A percentile compares a stretch with the other conserved stretches of the same genome.
Evolutionary conservation across 2,888 invertebrate species (phyloP).

Genomic region (Parthenolecanium corni): DNA sequence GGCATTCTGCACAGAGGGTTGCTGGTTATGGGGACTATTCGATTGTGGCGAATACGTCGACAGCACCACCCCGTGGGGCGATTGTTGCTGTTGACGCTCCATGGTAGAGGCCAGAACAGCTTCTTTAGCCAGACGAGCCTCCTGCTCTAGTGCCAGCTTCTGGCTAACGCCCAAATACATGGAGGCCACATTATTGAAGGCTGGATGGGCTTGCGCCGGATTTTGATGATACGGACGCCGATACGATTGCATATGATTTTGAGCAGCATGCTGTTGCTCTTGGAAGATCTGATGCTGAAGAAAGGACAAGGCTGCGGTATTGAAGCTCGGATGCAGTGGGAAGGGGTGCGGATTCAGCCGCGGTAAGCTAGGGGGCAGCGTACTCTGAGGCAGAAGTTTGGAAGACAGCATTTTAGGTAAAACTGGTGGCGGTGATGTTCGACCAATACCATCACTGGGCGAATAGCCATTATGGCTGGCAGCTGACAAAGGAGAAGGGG

Average conservation of each 20-base stretch:
- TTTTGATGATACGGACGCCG: constrained; percentile 40
- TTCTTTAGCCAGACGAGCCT: constrained; percentile 58
- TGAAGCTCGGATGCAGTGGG: constrained; percentile 40
- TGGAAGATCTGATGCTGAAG: constrained; percentile 40
- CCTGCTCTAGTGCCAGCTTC: constrained; percentile 67
- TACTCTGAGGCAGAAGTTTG: constrained; percentile 31
- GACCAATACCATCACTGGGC: not conserved
- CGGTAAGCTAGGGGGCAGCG: constrained; percentile 29
- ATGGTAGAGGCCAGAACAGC: constrained; percentile 41
- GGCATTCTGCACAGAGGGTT: not conserved
- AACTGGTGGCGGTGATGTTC: constrained; percentile 23
- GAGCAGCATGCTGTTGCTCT: constrained; percentile 37
- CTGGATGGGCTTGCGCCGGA: constrained; percentile 34
- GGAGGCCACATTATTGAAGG: constrained; percentile 42
- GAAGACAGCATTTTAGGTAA: constrained; percentile 24
- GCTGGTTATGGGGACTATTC: not conserved
- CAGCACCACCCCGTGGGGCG: constrained; percentile 32
- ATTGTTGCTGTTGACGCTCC: constrained; percentile 40
- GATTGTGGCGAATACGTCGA: constrained; percentile 37
- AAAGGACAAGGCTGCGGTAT: constrained; percentile 34
- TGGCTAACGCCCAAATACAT: constrained; percentile 70
- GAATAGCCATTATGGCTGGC: not conserved
- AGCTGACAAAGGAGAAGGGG: constrained; percentile 18
- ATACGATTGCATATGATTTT: constrained; percentile 32
- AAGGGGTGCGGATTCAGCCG: constrained; percentile 39